Evolutionary conservation across 2,113 vertebrate species (phyloP).

Genomic region (cattle (Bos taurus)): DNA sequence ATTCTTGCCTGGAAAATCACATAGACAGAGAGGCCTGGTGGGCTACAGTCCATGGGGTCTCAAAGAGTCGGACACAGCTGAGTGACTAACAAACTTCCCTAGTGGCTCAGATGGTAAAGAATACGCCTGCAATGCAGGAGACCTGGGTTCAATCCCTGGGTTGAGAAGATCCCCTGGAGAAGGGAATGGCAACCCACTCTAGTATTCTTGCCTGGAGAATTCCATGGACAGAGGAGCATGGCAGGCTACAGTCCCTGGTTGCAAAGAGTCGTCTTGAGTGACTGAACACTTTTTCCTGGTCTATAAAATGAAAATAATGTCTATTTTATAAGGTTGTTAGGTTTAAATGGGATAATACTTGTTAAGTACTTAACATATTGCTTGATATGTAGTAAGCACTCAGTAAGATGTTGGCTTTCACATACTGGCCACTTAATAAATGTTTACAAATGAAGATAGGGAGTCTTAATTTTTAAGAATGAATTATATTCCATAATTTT

Average conservation of each 20-base stretch:
- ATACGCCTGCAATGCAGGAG: background rate
- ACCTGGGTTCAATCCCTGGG: background rate
- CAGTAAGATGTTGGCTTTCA: background rate
- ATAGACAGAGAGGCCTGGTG: background rate
- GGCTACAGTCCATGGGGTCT: background rate
- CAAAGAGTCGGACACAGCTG: background rate
- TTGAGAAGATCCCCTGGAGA: background rate
- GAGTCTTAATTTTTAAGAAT: slow-evolving; percentile 19
- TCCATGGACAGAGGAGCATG: background rate
- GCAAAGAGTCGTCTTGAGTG: background rate
- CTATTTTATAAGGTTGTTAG: slow-evolving; percentile 1
- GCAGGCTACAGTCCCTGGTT: background rate
- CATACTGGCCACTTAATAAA: slow-evolving; percentile 4
- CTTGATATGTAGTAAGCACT: background rate
- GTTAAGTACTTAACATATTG: background rate
- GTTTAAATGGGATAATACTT: slow-evolving; percentile 33
- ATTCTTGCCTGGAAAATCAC: background rate
- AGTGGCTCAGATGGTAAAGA: background rate
- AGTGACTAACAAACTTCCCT: background rate
- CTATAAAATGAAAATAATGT: background rate
- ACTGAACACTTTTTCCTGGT: background rate
- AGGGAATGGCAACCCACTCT: background rate
- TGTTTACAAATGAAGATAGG: slow-evolving; percentile 1
- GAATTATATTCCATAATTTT: slow-evolving; percentile 8
- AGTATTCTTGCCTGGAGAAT: background rate